A percentile compares a stretch with the other conserved stretches of the same genome.
These are phyloP conservation scores for Cheilosia impressa DNA, from an alignment of 2,888 invertebrate genomes.

Conservation along the genomic window DNA sequence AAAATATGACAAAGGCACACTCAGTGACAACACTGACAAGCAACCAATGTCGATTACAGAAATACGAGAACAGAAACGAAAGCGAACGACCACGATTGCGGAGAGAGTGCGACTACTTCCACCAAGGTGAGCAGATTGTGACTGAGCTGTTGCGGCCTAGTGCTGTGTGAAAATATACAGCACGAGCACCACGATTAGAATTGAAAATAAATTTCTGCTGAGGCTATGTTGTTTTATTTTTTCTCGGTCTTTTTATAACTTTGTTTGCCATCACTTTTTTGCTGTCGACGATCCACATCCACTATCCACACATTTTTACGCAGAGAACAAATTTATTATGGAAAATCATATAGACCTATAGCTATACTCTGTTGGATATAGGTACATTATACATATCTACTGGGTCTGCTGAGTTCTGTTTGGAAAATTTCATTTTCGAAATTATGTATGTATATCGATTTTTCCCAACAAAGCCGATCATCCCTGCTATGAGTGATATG, in stretches of 20 bases:
- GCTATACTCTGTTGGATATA: too few relatives aligned
- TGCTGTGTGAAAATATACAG: constrained; percentile 53
- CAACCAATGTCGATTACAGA: neutral
- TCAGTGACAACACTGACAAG: constrained; percentile 16
- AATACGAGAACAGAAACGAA: constrained; percentile 32
- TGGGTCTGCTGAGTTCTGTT: too few relatives aligned
- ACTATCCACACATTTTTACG: constrained; percentile 14
- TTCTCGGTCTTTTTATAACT: constrained; percentile 30
- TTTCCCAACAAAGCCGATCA: too few relatives aligned
- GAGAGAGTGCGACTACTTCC: constrained; percentile 41
- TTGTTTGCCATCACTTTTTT: constrained; percentile 29
- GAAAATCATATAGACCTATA: too few relatives aligned
- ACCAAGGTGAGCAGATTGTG: constrained; percentile 60
- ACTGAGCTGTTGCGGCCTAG: constrained; percentile 43
- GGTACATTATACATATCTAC: too few relatives aligned
- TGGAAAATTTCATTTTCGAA: too few relatives aligned
- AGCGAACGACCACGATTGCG: constrained; percentile 17
- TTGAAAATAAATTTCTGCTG: constrained; percentile 40
- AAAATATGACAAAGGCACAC: constrained; percentile 5
- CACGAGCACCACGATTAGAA: constrained; percentile 25
- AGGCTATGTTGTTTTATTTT: constrained; percentile 24
- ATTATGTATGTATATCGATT: too few relatives aligned
- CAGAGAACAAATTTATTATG: constrained; percentile 31
- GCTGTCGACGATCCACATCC: neutral
- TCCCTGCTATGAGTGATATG: too few relatives aligned